Evolutionary conservation across 1,140 invertebrate genomes (phyloP), one percentile per base, ranked within the genome.

Genomic region (Trichomalopsis sarcophagae): DNA sequence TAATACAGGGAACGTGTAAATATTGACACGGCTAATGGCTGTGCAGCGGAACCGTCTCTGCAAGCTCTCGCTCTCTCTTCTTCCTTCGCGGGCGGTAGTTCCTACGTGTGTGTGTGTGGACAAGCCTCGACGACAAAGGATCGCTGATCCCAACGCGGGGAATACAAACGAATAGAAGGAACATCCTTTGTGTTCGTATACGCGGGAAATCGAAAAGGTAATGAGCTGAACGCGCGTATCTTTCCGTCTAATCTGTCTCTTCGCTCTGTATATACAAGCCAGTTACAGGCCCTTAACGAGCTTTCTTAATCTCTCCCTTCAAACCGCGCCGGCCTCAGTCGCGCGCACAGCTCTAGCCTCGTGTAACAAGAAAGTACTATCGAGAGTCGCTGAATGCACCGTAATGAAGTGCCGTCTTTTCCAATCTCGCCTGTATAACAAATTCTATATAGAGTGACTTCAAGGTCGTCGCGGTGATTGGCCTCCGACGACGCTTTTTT

Each of bases 21-120:
- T 89, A 82, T 89, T 89, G 86, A 89, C 85, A 82, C 83, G 82
- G 86, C 86, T 89, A 89, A 89, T 89, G 89, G 89, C 50, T 50
- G n/a, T 36, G 33, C 27, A 1, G 30, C 21, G 10, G 74, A 69
- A 23, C 30, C 76, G 74, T 66, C 30, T 62, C 21, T 50, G 50
- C 69, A 71, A 71, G 69, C 69, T 71, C 69, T 2, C 10, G 2
- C 0, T 71, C 23, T 71, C 14, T 71, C 69, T 71, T 33, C 55
- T 62, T 62, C 17, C 6, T 62, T 21, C 36, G 5, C 4, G 3
- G 74, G 17, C 23, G 33, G 14, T 11, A 27, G 76, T n/a, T 44
- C 40, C 40, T 44, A 44, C 1, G 10, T 44, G 9, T 44, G 9
- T 40, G 17, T 62, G 55, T 62, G 3, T 21, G n/a, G 55, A 62